Evolutionary conservation across 2,113 vertebrate genomes (phyloP).

Genomic region (Trematocara marginatum): DNA sequence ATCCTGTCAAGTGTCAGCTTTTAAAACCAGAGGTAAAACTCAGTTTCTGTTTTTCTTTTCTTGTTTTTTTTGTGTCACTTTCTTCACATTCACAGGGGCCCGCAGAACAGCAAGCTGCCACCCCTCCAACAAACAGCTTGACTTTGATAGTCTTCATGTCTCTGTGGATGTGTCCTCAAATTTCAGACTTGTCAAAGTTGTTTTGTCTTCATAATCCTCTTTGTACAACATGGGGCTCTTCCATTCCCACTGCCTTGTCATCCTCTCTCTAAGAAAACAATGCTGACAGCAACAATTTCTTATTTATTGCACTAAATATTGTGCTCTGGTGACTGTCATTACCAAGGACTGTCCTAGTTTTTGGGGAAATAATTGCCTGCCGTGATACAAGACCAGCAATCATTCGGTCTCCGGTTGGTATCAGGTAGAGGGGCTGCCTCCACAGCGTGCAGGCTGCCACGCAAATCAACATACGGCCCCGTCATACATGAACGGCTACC

Average conservation of each 20-base stretch:
- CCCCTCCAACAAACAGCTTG: slow-evolving; percentile 40
- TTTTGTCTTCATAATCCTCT: slow-evolving; percentile 66
- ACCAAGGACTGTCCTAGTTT: slow-evolving; percentile 31
- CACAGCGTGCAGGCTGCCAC: background rate
- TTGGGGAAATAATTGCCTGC: slow-evolving; percentile 11
- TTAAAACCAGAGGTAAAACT: slow-evolving; percentile 40
- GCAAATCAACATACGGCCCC: slow-evolving; percentile 45
- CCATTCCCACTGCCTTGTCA: slow-evolving; percentile 35
- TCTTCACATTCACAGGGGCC: slow-evolving; percentile 15
- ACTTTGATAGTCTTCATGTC: slow-evolving; percentile 58
- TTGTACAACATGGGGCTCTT: slow-evolving; percentile 37
- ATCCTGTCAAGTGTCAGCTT: slow-evolving; percentile 55
- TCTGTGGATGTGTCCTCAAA: slow-evolving; percentile 63
- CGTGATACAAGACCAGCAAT: background rate
- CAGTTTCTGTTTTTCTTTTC: background rate
- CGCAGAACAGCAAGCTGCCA: slow-evolving; percentile 17
- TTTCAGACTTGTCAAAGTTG: slow-evolving; percentile 64
- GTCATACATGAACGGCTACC: slow-evolving; percentile 57
- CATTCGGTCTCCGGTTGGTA: background rate
- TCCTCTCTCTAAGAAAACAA: slow-evolving; percentile 37
- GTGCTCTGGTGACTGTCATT: slow-evolving; percentile 23
- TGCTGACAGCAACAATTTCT: slow-evolving; percentile 31
- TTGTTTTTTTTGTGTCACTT: slow-evolving; percentile 1
- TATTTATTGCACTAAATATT: slow-evolving; percentile 30
- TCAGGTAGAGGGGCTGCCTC: slow-evolving; percentile 10